Base-by-base conservation (phyloP, 2,888 invertebrate species). In the Nowickia ferox region DNA sequence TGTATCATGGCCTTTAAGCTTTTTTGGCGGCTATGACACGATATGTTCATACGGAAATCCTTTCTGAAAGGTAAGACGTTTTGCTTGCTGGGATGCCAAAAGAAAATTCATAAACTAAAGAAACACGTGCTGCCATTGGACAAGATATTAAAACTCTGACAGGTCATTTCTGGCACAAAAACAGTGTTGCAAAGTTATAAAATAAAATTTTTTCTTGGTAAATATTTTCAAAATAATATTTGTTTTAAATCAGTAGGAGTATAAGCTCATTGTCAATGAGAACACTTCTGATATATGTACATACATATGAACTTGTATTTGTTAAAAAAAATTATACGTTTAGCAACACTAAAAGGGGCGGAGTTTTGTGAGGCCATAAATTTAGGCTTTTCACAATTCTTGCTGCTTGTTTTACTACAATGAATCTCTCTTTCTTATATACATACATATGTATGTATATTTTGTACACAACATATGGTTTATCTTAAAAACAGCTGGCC, bases 261-360 rank as follows among this genome's bases (percentile, higher is more conserved):
- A 19, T 19, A 11, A 53, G 10, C 2, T 19, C 9, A 53, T 10
- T 19, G 19, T 19, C 11, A 61, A 61, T n/a, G n/a, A 9, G 17
- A 19, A 44, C 5, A 22, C 9, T 17, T 42, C 0, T 61, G 22
- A 22, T 22, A 63, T 9, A 15, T n/a, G 17, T 61, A 11, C 9
- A 1, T 11, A 61, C 44, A 13, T 44, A 19, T 42, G 10, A 17
- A 19, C 17, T 17, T 15, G 48, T 48, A 19, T 22, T 30, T 9
- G 5, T 17, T 22, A n/a, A 19, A 30, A 68, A 1, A 9, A 11
- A 30, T 15, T 48, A 4, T 57, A 40, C 83, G 83, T 72, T 83
- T 72, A 13, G 42, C 83, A 86, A 83, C 83, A 83, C 86, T 86
- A 68, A 72, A n/a, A 72, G 30, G 38, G 86, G 86, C 83, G 86